Evolutionary conservation across 2,113 vertebrate genomes (phyloP).

Genomic region (Himantopus leucocephalus): DNA sequence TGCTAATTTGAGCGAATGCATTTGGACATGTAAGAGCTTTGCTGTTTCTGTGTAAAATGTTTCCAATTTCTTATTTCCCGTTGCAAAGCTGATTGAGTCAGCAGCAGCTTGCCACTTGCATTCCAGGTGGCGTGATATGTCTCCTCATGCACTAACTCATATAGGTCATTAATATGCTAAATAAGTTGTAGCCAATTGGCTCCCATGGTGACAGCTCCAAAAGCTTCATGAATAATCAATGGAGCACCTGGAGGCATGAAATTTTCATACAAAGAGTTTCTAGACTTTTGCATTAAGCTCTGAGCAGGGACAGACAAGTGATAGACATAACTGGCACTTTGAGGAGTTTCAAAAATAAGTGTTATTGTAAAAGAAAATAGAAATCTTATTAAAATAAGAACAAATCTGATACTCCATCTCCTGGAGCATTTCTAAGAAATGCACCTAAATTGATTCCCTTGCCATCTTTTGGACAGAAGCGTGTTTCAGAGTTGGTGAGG

Average conservation of each 20-base stretch:
- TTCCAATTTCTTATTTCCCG: slow-evolving; percentile 37
- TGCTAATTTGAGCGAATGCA: neutral
- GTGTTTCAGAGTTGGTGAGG: neutral
- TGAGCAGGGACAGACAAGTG: slow-evolving; percentile 52
- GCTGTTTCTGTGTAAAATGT: slow-evolving; percentile 32
- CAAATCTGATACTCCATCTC: slow-evolving; percentile 6
- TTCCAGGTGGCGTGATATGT: slow-evolving; percentile 72
- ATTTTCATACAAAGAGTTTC: slow-evolving; percentile 74
- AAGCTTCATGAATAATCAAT: slow-evolving; percentile 81
- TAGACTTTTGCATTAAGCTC: slow-evolving; percentile 62
- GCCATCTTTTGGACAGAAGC: neutral
- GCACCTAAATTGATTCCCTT: neutral
- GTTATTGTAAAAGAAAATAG: slow-evolving; percentile 48
- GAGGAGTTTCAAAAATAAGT: slow-evolving; percentile 43
- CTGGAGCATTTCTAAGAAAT: neutral
- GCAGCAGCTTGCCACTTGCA: slow-evolving; percentile 48
- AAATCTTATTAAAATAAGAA: slow-evolving; percentile 41
- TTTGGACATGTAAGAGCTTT: slow-evolving; percentile 41
- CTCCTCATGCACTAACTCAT: slow-evolving; percentile 68
- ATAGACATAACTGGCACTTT: slow-evolving; percentile 54
- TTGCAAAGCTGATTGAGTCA: slow-evolving; percentile 55
- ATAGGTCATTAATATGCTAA: slow-evolving; percentile 80
- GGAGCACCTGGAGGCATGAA: slow-evolving; percentile 77
- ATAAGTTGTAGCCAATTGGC: slow-evolving; percentile 72
- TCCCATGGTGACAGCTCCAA: slow-evolving; percentile 72